These are phyloP conservation scores for Cantharis nigra DNA, from an alignment of 2,888 invertebrate genomes.

Conservation along the genomic window DNA sequence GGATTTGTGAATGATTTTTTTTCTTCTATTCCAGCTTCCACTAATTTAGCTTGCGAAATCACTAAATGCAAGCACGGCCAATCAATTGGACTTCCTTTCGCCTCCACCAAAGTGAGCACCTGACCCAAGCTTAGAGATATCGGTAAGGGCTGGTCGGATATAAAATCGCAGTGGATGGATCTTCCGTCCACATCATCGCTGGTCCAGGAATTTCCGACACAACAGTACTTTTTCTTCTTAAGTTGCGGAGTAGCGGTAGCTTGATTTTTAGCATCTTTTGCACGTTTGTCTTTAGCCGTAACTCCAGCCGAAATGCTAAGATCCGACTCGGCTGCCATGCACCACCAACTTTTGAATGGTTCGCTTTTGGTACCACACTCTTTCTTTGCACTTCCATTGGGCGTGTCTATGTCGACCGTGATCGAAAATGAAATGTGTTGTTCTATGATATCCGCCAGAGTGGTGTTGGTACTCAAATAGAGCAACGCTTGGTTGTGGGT, in stretches of 20 bases:
- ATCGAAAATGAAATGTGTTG: conserved; percentile 60
- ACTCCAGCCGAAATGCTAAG: conserved; percentile 82
- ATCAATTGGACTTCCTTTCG: conserved; percentile 47
- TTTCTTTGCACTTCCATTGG: conserved; percentile 32
- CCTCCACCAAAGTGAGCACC: conserved; percentile 49
- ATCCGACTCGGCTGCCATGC: conserved; percentile 55
- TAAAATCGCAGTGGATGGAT: conserved; percentile 48
- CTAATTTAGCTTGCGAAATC: conserved; percentile 49
- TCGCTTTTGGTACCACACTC: conserved; percentile 40
- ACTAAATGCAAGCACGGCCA: conserved; percentile 55
- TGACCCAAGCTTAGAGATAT: conserved; percentile 51
- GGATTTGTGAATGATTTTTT: conserved; percentile 21
- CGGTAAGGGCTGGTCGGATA: conserved; percentile 51
- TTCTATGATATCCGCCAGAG: conserved; percentile 73
- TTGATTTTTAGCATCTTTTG: conserved; percentile 79
- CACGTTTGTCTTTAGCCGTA: conserved; percentile 86
- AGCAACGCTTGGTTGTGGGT: conserved; percentile 74
- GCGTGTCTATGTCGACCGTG: conserved; percentile 33
- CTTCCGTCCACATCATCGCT: conserved; percentile 49
- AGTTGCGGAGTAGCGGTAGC: conserved; percentile 49
- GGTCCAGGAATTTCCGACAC: conserved; percentile 36
- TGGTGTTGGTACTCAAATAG: conserved; percentile 75
- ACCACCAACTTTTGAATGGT: conserved; percentile 53
- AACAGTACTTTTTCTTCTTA: conserved; percentile 51
- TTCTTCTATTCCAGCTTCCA: conserved; percentile 28